Evolutionary conservation across 92 coral and sea anemone species (phyloP), one percentile per base, ranked within the genome.

Genomic region (Epizoanthus illoricatus): DNA sequence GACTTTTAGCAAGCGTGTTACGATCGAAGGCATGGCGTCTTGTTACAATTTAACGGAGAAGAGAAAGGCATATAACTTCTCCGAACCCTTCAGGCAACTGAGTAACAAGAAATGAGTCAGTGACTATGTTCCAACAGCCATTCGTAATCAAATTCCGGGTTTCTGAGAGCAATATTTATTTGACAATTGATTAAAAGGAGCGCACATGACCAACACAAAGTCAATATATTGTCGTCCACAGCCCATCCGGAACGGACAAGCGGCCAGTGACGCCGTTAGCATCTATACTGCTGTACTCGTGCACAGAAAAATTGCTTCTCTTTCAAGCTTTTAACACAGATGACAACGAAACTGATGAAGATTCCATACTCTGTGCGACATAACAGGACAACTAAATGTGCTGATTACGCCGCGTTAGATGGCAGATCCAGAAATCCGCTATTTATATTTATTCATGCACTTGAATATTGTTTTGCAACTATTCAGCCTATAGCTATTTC

Each of bases 221-320:
- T 58, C 71, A 78, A 78, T 78, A 78, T 47, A 43, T 63, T 41
- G 19, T 40, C 63, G 68, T 40, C 15, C 40, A 59, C 68, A 59
- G 55, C 69, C 42, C 65, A 78, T 62, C 82, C 82, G 82, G 82
- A 76, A 76, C 81, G 58, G 81, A 76, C 70, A 20, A 36, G 7
- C 40, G 28, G 45, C 54, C 80, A 36, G 41, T 78, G 47, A 39
- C 39, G 17, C 19, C 5, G 19, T 18, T 78, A 28, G 19, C 82
- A 62, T 2, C 0, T 28, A 28, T 28, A 28, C 36, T 28, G 23
- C 82, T 78, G 82, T 62, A 45, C 7, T 78, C 23, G 23, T 13
- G 9, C 39, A 12, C 6, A 3, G 59, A 23, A 78, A 43, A 62
- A 19, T 42, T 43, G 71, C 18, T 42, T 39, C 7, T 8, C 47